phyloP scores from a whole-genome alignment of 2,113 vertebrate species.

The Cyprinus carpio region DNA sequence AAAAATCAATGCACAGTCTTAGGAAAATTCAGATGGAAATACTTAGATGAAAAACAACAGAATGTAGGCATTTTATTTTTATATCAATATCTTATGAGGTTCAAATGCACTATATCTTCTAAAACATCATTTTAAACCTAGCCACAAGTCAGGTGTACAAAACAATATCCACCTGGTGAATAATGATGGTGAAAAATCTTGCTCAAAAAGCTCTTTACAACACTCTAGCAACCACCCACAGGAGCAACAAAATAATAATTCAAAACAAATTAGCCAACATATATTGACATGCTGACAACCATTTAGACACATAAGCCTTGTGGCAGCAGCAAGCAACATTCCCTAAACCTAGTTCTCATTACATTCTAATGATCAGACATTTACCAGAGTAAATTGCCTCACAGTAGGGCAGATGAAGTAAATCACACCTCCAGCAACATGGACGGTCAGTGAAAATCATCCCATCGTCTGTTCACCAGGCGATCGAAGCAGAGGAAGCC shows the following conservation, averaged over 20 bases:
- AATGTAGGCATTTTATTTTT: not conserved
- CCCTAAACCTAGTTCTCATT: not conserved
- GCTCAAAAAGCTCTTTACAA: not conserved
- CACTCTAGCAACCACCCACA: not conserved
- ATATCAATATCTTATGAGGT: not conserved
- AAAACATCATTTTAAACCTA: not conserved
- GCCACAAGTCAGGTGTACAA: not conserved
- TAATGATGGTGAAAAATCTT: not conserved
- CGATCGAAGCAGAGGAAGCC: not conserved
- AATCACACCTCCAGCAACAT: conserved; percentile 17
- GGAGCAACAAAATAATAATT: not conserved
- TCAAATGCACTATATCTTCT: not conserved
- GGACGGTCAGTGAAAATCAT: not conserved
- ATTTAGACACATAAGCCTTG: not conserved
- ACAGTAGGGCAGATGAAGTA: not conserved
- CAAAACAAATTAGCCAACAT: not conserved
- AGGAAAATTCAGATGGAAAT: not conserved
- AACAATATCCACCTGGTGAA: not conserved
- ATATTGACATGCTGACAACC: not conserved
- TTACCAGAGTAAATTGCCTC: not conserved
- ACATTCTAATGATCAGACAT: not conserved
- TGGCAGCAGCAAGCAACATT: not conserved
- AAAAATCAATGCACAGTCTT: not conserved
- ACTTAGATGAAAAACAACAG: not conserved
- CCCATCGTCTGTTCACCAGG: not conserved